A percentile compares a stretch with the other conserved stretches of the same genome.
Evolutionary conservation across 2,888 invertebrate genomes (phyloP).

Genomic region (Aleiodes leptofemur): DNA sequence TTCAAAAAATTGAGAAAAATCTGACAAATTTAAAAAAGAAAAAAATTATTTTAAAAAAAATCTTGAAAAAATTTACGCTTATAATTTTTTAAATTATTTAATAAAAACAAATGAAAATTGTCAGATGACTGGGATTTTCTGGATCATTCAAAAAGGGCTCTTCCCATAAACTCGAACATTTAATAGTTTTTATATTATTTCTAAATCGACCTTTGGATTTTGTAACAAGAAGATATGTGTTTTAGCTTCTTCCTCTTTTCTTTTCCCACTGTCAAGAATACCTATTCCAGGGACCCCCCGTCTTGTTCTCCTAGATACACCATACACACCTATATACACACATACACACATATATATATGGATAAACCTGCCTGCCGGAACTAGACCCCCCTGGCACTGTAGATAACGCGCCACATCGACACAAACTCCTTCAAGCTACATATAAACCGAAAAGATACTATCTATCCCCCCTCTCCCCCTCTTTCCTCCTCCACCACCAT

Average conservation of each 20-base stretch:
- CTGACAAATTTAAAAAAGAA: too few species aligned
- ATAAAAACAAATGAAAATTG: too few species aligned
- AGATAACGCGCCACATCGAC: conserved; percentile 25
- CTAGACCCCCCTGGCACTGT: conserved; percentile 5
- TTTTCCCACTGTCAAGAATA: too few species aligned
- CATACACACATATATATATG: too few species aligned
- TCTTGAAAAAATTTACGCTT: too few species aligned
- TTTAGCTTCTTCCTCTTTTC: neutral
- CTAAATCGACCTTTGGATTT: neutral
- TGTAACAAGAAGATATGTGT: conserved; percentile 1
- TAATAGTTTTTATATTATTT: conserved; percentile 1
- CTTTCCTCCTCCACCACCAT: neutral
- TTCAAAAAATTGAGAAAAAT: too few species aligned
- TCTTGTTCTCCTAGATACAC: conserved; percentile 1
- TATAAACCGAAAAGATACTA: conserved; percentile 18
- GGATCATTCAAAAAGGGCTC: too few species aligned
- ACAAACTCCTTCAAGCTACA: conserved; percentile 19
- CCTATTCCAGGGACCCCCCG: neutral
- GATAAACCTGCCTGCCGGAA: conserved; percentile 23
- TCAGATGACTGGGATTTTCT: too few species aligned
- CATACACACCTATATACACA: neutral
- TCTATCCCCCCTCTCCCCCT: neutral
- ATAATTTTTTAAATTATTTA: too few species aligned
- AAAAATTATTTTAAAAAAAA: too few species aligned
- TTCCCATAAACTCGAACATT: too few species aligned